Evolutionary conservation across 2,113 vertebrate genomes (phyloP), one percentile per base, ranked within the genome.

Genomic region (Serilophus lunatus): DNA sequence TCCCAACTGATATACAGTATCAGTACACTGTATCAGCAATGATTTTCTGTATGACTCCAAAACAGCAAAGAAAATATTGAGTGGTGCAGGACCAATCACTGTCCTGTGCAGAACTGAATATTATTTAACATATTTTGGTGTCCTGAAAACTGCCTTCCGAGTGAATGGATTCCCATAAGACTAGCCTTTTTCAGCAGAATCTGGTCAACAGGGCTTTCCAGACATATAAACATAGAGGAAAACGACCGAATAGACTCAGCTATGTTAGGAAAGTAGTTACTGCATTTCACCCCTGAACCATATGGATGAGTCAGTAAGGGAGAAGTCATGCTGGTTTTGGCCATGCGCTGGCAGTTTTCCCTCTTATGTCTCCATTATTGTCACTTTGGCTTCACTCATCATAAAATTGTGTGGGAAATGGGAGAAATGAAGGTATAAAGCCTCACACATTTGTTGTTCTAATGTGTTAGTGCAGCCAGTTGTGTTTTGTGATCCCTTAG

Each of bases 61-160:
- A 80, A 12, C 4, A 57, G 13, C 45, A 72, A 31, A 31, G 23
- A 69, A 92, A 90, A 82, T 60, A 87, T 4, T 35, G 68, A 86
- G 38, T 0, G 0, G 15, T 35, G 23, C 24, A 54, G 35, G n/a
- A 26, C 40, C 35, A 71, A 18, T 40, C 51, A 50, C 25, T 78
- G 35, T 42, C 26, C 28, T 3, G 1, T 35, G 64, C 47, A 78
- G 60, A 85, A 35, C 74, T 75, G 22, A 85, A 82, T 13, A 7
- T 10, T 77, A 18, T 47, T 66, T 60, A 66, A 86, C 69, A 78
- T 44, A 29, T 83, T 31, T 4, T 63, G 15, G 33, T 65, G n/a
- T 9, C 45, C 36, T 63, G 35, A 82, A 86, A 69, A 35, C 7
- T 45, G 23, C 23, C 29, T 80, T 86, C 31, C n/a, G 53, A 74